Conservation (phyloP, 2,797 vertebrate genomes). For the Australoheros facetus region DNA sequence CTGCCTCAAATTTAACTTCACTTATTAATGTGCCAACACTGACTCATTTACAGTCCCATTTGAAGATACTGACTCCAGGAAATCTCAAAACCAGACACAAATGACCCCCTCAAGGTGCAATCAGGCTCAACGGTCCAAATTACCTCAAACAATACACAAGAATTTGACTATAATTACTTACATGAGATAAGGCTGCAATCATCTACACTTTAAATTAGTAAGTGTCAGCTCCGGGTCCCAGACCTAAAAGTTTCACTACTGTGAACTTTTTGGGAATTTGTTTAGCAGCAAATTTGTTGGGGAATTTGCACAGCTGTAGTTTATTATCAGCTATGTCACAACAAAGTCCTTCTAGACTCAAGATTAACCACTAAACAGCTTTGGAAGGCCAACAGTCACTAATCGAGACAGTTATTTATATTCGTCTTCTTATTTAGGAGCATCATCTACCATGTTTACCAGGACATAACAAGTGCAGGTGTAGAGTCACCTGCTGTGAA, state of each 20-base stretch:
- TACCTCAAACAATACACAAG: not conserved
- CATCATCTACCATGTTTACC: too few relatives aligned
- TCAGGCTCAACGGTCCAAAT: too few relatives aligned
- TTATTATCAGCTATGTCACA: not conserved
- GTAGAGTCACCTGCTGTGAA: not conserved
- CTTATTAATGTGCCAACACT: not conserved
- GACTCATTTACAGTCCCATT: not conserved
- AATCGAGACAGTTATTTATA: too few relatives aligned
- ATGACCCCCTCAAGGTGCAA: not conserved
- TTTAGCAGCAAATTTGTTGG: not conserved
- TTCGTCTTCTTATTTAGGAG: not conserved
- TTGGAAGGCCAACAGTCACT: not conserved
- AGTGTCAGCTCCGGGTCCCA: not conserved
- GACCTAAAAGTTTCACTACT: not conserved
- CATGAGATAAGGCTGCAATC: not conserved
- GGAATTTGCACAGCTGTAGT: too few relatives aligned
- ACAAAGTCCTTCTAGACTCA: not conserved
- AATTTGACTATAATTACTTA: not conserved
- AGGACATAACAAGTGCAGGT: not conserved
- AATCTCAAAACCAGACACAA: not conserved
- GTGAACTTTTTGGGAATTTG: not conserved
- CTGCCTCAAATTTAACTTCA: not conserved
- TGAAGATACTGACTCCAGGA: rapidly evolving
- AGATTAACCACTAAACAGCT: not conserved
- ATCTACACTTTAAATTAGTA: rapidly evolving